Percentiles rank a stretch among this genome's conserved stretches.
Evolutionary conservation across 2,888 invertebrate species (phyloP).

Genomic region (Galerucella pusilla): DNA sequence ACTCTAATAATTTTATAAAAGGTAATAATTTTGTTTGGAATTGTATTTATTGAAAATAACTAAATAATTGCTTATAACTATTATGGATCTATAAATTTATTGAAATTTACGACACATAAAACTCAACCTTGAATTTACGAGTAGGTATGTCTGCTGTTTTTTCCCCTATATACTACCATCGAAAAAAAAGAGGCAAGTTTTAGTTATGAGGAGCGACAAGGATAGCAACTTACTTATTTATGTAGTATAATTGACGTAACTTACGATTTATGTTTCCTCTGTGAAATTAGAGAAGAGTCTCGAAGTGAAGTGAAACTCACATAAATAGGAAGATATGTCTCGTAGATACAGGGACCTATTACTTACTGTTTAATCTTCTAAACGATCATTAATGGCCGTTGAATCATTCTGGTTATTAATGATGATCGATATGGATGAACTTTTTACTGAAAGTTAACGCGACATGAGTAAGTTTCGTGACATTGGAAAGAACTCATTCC

Average conservation of each 20-base stretch:
- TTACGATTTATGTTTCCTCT: constrained; percentile 52
- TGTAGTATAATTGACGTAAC: constrained; percentile 48
- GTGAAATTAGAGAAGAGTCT: constrained; percentile 46
- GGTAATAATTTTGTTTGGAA: constrained; percentile 28
- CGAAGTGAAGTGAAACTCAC: constrained; percentile 32
- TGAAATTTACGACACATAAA: constrained; percentile 5
- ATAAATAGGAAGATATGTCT: constrained; percentile 37
- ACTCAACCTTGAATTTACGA: constrained; percentile 5
- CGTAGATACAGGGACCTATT: constrained; percentile 28
- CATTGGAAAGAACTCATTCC: no score
- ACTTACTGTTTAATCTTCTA: constrained; percentile 31
- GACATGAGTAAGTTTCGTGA: background rate
- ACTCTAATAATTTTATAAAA: no score
- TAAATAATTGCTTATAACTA: background rate
- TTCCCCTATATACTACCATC: no score
- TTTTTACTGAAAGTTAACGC: background rate
- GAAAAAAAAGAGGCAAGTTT: background rate
- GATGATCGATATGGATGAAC: background rate
- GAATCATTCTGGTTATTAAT: constrained; percentile 26
- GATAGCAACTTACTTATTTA: constrained; percentile 41
- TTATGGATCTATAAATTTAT: constrained; percentile 7
- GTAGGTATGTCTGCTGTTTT: no score
- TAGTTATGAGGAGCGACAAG: constrained; percentile 36
- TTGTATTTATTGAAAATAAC: constrained; percentile 33
- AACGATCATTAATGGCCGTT: constrained; percentile 26